These are phyloP conservation scores for Siphonodentalium dalli DNA, from an alignment of 2,888 invertebrate genomes.

Conservation along the genomic window DNA sequence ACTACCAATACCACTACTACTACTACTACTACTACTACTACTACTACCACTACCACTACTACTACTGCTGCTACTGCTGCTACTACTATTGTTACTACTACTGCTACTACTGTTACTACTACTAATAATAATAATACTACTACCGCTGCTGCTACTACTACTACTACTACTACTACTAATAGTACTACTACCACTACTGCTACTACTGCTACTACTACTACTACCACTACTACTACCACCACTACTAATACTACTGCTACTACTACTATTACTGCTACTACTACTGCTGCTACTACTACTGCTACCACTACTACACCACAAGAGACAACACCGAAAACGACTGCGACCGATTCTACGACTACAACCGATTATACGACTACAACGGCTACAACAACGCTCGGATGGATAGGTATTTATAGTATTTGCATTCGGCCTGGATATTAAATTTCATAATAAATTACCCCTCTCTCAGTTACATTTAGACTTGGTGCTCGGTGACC, in stretches of 20 bases:
- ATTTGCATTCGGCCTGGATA: no score
- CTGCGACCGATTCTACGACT: no score
- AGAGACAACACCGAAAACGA: no score
- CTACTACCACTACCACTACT: conserved; percentile 17
- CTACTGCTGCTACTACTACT: conserved; percentile 8
- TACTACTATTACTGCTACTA: conserved; percentile 14
- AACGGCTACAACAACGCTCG: no score
- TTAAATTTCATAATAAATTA: no score
- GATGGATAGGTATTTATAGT: no score
- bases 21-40: conserved; percentile 10
- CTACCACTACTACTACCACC: conserved; percentile 14
- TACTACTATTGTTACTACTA: conserved; percentile 9
- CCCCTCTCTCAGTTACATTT: no score
- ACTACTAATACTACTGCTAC: conserved; percentile 25
- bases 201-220: no score
- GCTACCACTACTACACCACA: conserved; percentile 1
- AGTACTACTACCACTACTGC: conserved; percentile 13
- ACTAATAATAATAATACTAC: conserved; percentile 1
- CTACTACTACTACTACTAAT: conserved; percentile 18
- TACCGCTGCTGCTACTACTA: conserved; percentile 11
- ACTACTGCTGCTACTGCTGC: conserved; percentile 23
- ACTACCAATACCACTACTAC: conserved; percentile 9
- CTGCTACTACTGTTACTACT: conserved; percentile 4
- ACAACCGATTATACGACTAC: no score
- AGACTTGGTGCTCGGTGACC: no score